Evolutionary conservation across 2,113 vertebrate genomes (phyloP).

Genomic region (Hucho hucho): DNA sequence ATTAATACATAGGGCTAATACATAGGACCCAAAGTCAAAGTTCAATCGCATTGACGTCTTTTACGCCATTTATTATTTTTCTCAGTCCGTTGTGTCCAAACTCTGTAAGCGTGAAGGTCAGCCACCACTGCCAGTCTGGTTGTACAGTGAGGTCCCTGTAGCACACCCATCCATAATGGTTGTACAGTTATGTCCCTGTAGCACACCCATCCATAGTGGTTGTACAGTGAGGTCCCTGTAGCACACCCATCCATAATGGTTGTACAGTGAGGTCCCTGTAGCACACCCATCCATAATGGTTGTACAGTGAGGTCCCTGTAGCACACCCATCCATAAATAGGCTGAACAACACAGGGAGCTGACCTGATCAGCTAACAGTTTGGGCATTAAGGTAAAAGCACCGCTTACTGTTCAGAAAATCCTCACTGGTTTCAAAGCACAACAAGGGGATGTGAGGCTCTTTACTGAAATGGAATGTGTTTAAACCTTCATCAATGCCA

Average conservation of each 20-base stretch:
- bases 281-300: too few species aligned
- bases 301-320: not conserved
- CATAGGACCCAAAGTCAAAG: too few species aligned
- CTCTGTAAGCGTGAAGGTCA: not conserved
- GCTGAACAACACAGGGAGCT: conserved; percentile 5
- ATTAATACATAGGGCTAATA: not conserved
- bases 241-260: not conserved
- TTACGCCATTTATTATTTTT: not conserved
- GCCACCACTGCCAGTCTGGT: not conserved
- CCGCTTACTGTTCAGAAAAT: not conserved
- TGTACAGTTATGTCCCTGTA: not conserved
- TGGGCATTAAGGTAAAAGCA: not conserved
- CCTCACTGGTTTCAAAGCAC: conserved; percentile 7
- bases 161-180: not conserved
- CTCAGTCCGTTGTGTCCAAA: not conserved
- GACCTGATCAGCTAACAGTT: not conserved
- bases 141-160: not conserved
- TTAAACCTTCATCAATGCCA: conserved; percentile 8
- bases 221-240: not conserved
- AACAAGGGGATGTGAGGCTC: not conserved
- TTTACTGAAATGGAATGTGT: not conserved
- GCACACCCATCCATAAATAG: not conserved
- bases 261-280: not conserved
- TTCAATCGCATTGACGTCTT: not conserved
- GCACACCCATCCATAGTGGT: not conserved